Conservation (phyloP, 2,888 invertebrate genomes). For the Myathropa florea region DNA sequence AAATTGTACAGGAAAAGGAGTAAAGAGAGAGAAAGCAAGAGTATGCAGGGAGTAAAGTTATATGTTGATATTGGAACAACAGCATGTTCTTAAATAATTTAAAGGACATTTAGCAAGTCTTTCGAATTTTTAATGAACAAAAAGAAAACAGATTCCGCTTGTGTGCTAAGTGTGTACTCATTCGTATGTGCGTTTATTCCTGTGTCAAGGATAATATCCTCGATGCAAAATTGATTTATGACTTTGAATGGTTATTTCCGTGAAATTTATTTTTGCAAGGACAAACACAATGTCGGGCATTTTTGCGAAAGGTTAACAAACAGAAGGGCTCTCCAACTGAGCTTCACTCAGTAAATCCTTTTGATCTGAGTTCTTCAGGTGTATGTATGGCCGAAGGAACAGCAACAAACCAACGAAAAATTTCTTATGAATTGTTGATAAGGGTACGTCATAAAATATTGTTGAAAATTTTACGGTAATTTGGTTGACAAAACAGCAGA, state of each 20-base stretch:
- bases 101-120: conserved; percentile 60
- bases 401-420: neutral
- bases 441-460: conserved; percentile 43
- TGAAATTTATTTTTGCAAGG: conserved; percentile 33
- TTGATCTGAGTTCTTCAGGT: conserved; percentile 29
- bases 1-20: conserved; percentile 12
- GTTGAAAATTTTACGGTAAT: conserved; percentile 58
- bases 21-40: neutral
- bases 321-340: conserved; percentile 12
- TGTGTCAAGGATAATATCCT: conserved; percentile 12
- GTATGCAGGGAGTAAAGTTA: neutral
- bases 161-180: conserved; percentile 13
- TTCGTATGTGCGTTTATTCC: conserved; percentile 1
- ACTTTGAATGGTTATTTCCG: conserved; percentile 46
- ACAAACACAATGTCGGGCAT: conserved; percentile 21
- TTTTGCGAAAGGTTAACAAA: conserved; percentile 40
- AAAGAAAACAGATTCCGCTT: neutral
- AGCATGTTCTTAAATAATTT: conserved; percentile 52
- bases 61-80: conserved; percentile 32
- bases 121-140: conserved; percentile 49
- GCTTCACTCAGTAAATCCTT: conserved; percentile 28
- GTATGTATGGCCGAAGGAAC: neutral
- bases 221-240: conserved; percentile 64
- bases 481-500: conserved; percentile 60
- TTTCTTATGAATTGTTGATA: conserved; percentile 51